Evolutionary conservation across 35 echinoderm and acorn worm species (phyloP), one percentile per base, ranked within the genome.

Genomic region (Ophiothrix spiculata): DNA sequence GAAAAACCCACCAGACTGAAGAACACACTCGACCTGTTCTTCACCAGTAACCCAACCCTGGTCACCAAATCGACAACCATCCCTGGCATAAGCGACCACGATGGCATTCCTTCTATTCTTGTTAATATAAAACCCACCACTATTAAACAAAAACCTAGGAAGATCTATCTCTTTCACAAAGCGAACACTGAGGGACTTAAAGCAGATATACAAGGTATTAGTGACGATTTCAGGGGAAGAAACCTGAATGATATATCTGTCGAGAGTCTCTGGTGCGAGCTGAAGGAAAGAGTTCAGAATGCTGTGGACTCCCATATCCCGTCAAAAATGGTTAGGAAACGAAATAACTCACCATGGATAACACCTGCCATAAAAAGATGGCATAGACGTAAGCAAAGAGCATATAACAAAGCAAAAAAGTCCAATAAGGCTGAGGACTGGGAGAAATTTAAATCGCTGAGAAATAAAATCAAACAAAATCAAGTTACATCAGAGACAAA

Each of bases 1-100:
- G n/a, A n/a, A n/a, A n/a, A n/a, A n/a, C n/a, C n/a, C n/a, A n/a
- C n/a, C 12, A 77, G 75, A 77, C 17, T 80, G 39, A 16, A 40
- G 35, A 80, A 80, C 16, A 80, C n/a, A 39, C 36, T 37, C 23
- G 78, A 80, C 38, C 78, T 80, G 10, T 34, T 80, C 14, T 80
- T 80, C 38, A 80, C 78, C 11, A 80, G 17, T 37, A 80, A 39
- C 14, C 78, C 78, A 4, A 23, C 35, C 78, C 39, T 80, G 78
- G 39, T 80, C 2, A 80, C 35, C 13, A 80, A 37, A 39, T 49
- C 42, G 19, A 49, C 6, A 6, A 49, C 42, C 42, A 49, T 49
- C 42, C 42, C 42, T 10, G 42, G 42, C 19, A 49, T 49, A 19
- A 49, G 42, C 19, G 42, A 49, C 42, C 42, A 49, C 19, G 42